Percentiles rank a stretch among this genome's conserved stretches.
phyloP scores from a whole-genome alignment of 2,888 invertebrate species.

The Branchipolynoe longqiensis region DNA sequence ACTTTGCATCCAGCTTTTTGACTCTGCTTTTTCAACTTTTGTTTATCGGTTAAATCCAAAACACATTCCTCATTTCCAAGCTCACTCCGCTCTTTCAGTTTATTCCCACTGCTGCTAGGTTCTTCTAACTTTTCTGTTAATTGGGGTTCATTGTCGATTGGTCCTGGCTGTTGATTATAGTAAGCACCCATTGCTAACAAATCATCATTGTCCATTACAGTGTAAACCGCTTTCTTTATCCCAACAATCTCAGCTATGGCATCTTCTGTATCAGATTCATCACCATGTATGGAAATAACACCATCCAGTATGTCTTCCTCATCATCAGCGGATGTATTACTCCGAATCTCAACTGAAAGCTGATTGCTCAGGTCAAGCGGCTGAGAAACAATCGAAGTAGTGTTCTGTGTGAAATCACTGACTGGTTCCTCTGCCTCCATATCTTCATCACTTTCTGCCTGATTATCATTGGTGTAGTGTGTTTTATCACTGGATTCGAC shows the following conservation, averaged over 20 bases:
- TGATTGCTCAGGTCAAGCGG: conserved; percentile 6
- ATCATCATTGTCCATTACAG: conserved; percentile 36
- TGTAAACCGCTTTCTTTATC: too few species aligned
- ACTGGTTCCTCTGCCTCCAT: background rate
- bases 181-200: conserved; percentile 34
- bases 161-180: background rate
- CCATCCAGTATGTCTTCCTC: too few species aligned
- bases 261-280: background rate
- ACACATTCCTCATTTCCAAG: too few species aligned
- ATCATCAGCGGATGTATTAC: too few species aligned
- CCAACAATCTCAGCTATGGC: background rate
- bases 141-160: background rate
- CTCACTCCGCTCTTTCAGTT: too few species aligned
- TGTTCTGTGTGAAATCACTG: background rate
- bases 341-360: background rate
- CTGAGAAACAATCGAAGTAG: background rate
- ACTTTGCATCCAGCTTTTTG: too few species aligned
- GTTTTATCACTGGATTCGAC: background rate
- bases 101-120: too few species aligned
- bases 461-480: background rate
- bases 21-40: too few species aligned
- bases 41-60: too few species aligned
- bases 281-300: too few species aligned
- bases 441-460: background rate
- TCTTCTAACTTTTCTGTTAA: background rate